Evolutionary conservation across 2,797 vertebrate genomes (phyloP).

Genomic region (Enoplosus armatus): DNA sequence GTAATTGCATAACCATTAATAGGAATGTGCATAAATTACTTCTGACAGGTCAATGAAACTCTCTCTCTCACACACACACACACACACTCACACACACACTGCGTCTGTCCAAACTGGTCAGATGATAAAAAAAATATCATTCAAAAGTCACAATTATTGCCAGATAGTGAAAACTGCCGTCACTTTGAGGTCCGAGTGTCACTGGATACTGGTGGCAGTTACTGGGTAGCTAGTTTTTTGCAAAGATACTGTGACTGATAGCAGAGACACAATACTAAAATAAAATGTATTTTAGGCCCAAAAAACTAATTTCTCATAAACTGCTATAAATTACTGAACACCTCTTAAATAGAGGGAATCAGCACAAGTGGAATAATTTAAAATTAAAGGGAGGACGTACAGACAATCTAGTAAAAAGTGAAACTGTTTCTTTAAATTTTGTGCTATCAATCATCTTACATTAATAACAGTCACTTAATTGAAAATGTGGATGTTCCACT

Average conservation of each 20-base stretch:
- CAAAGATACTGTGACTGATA: slow-evolving; percentile 29
- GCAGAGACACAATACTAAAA: slow-evolving; percentile 9
- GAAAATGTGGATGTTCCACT: slow-evolving; percentile 49
- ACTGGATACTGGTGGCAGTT: slow-evolving; percentile 55
- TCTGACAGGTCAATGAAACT: slow-evolving; percentile 33
- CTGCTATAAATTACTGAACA: slow-evolving; percentile 19
- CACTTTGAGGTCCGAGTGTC: slow-evolving; percentile 58
- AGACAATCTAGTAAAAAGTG: slow-evolving; percentile 26
- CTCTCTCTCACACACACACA: too few species aligned
- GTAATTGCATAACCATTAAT: slow-evolving; percentile 70
- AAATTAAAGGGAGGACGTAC: slow-evolving; percentile 42
- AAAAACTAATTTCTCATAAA: neutral
- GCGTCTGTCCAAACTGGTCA: slow-evolving; percentile 21
- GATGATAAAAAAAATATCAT: slow-evolving; percentile 41
- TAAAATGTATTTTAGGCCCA: slow-evolving; percentile 3
- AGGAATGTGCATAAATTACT: slow-evolving; percentile 77
- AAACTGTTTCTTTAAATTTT: slow-evolving; percentile 18
- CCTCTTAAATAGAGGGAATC: slow-evolving; percentile 44
- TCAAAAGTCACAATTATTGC: slow-evolving; percentile 75
- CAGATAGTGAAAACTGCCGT: slow-evolving; percentile 42
- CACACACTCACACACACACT: neutral
- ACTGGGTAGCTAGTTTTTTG: slow-evolving; percentile 17
- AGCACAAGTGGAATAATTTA: neutral
- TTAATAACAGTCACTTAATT: slow-evolving; percentile 54
- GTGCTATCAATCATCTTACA: slow-evolving; percentile 34